Percentiles rank a stretch among this genome's conserved stretches.
phyloP scores from a whole-genome alignment of 2,797 vertebrate species.

The Luscinia megarhynchos region DNA sequence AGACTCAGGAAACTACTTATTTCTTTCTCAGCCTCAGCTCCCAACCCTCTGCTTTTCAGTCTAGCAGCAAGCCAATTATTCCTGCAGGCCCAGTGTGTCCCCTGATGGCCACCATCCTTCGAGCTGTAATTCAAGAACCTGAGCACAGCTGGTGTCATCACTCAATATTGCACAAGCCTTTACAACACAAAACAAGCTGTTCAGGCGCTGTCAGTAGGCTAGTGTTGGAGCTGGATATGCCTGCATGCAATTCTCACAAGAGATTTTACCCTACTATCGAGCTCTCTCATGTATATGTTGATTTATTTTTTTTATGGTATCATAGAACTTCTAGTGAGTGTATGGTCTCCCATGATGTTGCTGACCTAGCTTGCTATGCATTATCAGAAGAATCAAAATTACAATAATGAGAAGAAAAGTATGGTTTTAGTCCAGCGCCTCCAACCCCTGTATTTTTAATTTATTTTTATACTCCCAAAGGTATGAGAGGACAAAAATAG shows the following conservation, averaged over 20 bases:
- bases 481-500: neutral
- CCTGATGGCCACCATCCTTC: neutral
- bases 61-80: neutral
- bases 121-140: constrained; percentile 33
- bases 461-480: neutral
- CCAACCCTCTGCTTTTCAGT: neutral
- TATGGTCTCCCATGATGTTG: neutral
- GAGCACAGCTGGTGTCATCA: constrained; percentile 44
- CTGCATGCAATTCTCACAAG: neutral
- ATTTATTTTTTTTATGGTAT: neutral
- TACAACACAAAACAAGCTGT: neutral
- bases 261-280: neutral
- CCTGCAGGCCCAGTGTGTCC: neutral
- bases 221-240: neutral
- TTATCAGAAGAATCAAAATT: neutral
- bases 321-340: neutral
- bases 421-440: neutral
- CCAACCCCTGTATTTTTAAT: neutral
- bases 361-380: neutral
- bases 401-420: neutral
- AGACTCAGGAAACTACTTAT: neutral
- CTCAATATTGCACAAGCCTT: neutral
- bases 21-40: neutral
- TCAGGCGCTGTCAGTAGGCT: neutral
- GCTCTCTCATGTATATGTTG: neutral